These are phyloP conservation scores for Caligus rogercresseyi DNA, from an alignment of 1,140 invertebrate genomes.

Conservation along the genomic window DNA sequence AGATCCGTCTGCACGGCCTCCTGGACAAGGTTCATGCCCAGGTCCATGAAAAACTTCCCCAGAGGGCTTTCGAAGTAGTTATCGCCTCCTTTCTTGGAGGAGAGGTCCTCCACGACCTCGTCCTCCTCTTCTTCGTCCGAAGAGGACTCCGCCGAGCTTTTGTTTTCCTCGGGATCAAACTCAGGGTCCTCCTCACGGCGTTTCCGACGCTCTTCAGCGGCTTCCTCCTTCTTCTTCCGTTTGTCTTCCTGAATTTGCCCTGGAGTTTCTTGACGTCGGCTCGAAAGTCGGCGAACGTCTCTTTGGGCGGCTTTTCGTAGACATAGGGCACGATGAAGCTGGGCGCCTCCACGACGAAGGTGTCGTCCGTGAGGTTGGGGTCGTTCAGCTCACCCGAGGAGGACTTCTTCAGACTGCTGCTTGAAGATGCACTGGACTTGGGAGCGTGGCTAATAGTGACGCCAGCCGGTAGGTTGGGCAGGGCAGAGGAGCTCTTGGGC, in stretches of 20 bases:
- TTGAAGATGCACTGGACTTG: neutral
- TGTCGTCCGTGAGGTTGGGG: conserved; percentile 51
- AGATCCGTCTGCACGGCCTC: conserved; percentile 82
- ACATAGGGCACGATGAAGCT: conserved; percentile 80
- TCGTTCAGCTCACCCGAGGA: conserved; percentile 1
- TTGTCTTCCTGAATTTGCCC: conserved; percentile 20
- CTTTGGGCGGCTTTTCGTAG: conserved; percentile 66
- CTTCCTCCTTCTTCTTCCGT: conserved; percentile 40
- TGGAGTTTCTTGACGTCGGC: conserved; percentile 21
- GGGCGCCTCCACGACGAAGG: conserved; percentile 73
- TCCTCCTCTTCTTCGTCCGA: conserved; percentile 22
- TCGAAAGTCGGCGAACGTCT: conserved; percentile 49
- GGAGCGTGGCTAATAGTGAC: conserved; percentile 18
- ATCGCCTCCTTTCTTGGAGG: conserved; percentile 21
- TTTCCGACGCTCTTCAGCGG: conserved; percentile 31
- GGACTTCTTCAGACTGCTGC: neutral
- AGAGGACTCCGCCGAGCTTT: neutral
- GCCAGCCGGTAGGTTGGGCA: conserved; percentile 1
- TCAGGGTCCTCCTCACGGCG: conserved; percentile 22
- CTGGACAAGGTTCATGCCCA: conserved; percentile 74
- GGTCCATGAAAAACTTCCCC: conserved; percentile 78
- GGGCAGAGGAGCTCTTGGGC: neutral
- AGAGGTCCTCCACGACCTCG: conserved; percentile 22
- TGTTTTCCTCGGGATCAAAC: conserved; percentile 27
- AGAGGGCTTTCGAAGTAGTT: conserved; percentile 62